Evolutionary conservation across 2,797 vertebrate species (phyloP).

Genomic region (Enteromius mattozi): DNA sequence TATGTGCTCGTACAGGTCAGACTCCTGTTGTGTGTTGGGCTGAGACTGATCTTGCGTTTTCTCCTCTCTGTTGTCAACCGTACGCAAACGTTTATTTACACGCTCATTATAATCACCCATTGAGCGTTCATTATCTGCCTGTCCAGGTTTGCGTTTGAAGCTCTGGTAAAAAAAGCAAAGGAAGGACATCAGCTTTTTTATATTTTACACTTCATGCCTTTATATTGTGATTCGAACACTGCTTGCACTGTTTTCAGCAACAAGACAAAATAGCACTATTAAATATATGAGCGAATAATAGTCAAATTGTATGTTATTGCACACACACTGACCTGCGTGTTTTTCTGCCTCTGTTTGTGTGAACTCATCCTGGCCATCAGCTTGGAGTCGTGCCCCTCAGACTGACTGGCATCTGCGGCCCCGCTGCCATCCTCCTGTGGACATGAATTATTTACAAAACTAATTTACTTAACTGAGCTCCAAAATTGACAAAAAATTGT

Average conservation of each 20-base stretch:
- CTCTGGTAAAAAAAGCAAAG: slow-evolving; percentile 74
- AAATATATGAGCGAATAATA: background rate
- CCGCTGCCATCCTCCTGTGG: slow-evolving; percentile 89
- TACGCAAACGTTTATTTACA: slow-evolving; percentile 89
- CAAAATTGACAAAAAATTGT: background rate
- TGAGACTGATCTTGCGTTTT: slow-evolving; percentile 63
- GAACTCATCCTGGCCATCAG: slow-evolving; percentile 85
- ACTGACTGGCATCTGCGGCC: slow-evolving; percentile 89
- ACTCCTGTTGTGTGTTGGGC: slow-evolving; percentile 75
- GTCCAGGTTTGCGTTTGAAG: slow-evolving; percentile 94
- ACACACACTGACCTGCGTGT: slow-evolving; percentile 83
- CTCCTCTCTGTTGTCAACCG: slow-evolving; percentile 77
- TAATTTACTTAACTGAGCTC: background rate
- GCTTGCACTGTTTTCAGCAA: background rate
- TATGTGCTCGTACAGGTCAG: slow-evolving; percentile 91
- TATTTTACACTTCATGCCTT: background rate
- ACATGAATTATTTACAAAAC: background rate
- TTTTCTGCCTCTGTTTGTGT: slow-evolving; percentile 81
- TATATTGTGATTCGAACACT: background rate
- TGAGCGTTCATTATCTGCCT: slow-evolving; percentile 87
- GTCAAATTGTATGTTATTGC: background rate
- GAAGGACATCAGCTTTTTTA: background rate
- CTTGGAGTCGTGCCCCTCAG: slow-evolving; percentile 92
- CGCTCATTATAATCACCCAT: slow-evolving; percentile 86
- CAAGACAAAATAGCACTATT: background rate